These are phyloP conservation scores for Eretmocerus hayati DNA, from an alignment of 2,888 invertebrate genomes.

Conservation along the genomic window DNA sequence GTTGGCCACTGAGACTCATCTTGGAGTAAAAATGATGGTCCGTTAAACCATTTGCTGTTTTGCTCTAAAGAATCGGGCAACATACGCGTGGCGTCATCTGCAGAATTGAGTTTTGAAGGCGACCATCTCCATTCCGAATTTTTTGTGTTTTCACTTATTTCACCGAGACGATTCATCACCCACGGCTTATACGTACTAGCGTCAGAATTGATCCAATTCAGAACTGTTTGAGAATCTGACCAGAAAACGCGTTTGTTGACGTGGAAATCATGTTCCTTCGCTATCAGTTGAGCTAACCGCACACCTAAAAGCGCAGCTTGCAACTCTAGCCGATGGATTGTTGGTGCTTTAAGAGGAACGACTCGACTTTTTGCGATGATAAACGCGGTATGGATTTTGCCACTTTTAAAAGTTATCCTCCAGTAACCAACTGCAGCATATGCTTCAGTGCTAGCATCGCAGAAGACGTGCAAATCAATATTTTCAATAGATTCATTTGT, in stretches of 20 bases:
- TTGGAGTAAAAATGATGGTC: background rate
- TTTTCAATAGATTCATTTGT: too few species aligned
- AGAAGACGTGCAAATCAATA: background rate
- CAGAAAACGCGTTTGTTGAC: background rate
- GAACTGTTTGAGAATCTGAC: background rate
- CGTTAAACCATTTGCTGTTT: background rate
- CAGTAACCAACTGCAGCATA: background rate
- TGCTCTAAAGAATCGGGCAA: background rate
- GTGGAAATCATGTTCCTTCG: background rate
- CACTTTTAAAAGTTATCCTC: background rate
- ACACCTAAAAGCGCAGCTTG: background rate
- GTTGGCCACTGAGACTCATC: too few species aligned
- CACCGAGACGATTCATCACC: background rate
- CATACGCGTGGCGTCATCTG: conserved; percentile 1
- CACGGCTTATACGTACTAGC: background rate
- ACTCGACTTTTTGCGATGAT: background rate
- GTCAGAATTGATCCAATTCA: background rate
- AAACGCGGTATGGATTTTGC: background rate
- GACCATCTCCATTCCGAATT: background rate
- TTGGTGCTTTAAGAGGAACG: background rate
- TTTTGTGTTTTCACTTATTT: background rate
- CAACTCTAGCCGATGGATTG: too few species aligned
- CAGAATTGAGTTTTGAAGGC: background rate
- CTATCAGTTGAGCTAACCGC: background rate
- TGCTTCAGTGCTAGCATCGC: background rate